phyloP scores from a whole-genome alignment of 2,888 invertebrate genomes.

The Beris chalybata region DNA sequence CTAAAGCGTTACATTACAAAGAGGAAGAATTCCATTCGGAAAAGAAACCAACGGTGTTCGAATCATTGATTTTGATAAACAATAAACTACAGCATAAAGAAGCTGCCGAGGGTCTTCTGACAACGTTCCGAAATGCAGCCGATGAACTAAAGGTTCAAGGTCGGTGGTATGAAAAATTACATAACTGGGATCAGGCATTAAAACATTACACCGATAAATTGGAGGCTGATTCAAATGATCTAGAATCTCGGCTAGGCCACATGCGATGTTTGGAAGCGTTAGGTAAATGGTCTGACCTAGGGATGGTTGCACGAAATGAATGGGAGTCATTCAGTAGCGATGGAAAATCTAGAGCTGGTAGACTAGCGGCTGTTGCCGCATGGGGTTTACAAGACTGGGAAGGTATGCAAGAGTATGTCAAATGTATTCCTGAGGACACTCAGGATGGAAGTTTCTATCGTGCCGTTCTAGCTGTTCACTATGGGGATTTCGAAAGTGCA shows the following conservation, averaged over 20 bases:
- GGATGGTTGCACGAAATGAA: conserved; percentile 75
- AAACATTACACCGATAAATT: conserved; percentile 81
- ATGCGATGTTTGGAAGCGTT: conserved; percentile 95
- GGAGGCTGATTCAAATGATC: conserved; percentile 65
- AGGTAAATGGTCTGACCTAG: conserved; percentile 92
- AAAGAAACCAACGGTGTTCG: conserved; percentile 84
- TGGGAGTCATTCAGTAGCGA: conserved; percentile 70
- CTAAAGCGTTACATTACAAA: conserved; percentile 67
- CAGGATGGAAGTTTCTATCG: conserved; percentile 96
- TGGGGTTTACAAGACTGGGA: conserved; percentile 97
- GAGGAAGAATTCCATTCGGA: conserved; percentile 91
- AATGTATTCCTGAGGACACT: conserved; percentile 85
- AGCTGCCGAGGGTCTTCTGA: conserved; percentile 91
- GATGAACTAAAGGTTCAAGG: conserved; percentile 70
- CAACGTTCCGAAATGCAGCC: conserved; percentile 73
- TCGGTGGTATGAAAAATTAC: conserved; percentile 97
- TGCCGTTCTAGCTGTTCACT: conserved; percentile 88
- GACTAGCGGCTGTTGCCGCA: conserved; percentile 90
- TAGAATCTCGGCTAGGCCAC: conserved; percentile 84
- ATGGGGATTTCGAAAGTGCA: conserved; percentile 68
- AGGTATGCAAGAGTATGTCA: conserved; percentile 89
- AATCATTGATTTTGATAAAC: conserved; percentile 93
- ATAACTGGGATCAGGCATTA: conserved; percentile 97
- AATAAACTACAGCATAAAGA: conserved; percentile 98
- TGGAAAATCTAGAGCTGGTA: conserved; percentile 71